These are phyloP conservation scores for Hypotaenidia philippensis DNA, from an alignment of 2,797 vertebrate species.

Conservation along the genomic window DNA sequence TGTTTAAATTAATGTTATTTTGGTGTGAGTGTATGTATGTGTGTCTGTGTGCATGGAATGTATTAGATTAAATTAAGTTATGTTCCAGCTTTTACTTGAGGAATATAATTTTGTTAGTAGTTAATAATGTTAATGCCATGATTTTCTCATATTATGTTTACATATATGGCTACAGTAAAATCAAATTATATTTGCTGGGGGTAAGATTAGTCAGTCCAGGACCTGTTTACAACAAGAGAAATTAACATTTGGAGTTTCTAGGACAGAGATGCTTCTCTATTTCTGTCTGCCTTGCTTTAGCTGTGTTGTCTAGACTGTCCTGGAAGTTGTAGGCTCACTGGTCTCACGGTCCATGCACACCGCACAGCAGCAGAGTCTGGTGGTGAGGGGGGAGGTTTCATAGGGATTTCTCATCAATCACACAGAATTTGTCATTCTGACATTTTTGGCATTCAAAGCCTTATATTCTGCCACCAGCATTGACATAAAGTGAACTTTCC, in stretches of 20 bases:
- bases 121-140: slow-evolving; percentile 67
- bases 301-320: background rate
- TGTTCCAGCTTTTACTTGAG: slow-evolving; percentile 56
- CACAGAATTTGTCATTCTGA: background rate
- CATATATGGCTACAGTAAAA: slow-evolving; percentile 55
- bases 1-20: slow-evolving; percentile 72
- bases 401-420: slow-evolving; percentile 19
- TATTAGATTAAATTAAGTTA: slow-evolving; percentile 72
- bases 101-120: slow-evolving; percentile 73
- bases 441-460: slow-evolving; percentile 13
- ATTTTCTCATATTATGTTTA: slow-evolving; percentile 72
- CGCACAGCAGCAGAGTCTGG: background rate
- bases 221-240: slow-evolving; percentile 40
- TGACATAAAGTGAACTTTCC: background rate
- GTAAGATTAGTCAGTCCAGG: slow-evolving; percentile 46
- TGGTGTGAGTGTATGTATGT: slow-evolving; percentile 49
- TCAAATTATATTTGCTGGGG: slow-evolving; percentile 70
- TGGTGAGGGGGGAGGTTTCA: background rate
- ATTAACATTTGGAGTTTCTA: slow-evolving; percentile 30
- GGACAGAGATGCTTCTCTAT: background rate
- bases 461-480: background rate
- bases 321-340: background rate
- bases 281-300: slow-evolving; percentile 27
- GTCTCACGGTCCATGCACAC: fast-evolving
- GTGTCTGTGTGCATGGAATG: slow-evolving; percentile 55